Conservation (phyloP, 2,888 invertebrate genomes). For the Alloplasta piceator region DNA sequence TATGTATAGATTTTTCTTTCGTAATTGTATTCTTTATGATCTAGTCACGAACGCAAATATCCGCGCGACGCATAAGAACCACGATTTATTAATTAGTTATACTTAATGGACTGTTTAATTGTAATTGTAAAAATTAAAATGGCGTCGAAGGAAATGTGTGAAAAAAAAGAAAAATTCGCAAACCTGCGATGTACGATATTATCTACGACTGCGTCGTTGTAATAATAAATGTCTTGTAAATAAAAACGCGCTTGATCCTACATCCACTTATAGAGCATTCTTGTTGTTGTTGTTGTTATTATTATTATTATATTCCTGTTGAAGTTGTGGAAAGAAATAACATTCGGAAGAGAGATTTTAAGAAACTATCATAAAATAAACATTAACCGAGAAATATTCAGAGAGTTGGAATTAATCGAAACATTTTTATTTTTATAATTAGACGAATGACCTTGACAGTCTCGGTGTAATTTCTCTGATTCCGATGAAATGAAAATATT, state of each 20-base stretch:
- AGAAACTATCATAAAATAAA: no score
- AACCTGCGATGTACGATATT: conserved; percentile 34
- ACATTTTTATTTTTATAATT: no score
- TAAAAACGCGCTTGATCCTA: conserved; percentile 60
- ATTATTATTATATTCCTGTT: no score
- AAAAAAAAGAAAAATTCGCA: conserved; percentile 35
- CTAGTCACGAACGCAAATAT: conserved; percentile 64
- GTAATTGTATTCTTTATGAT: conserved; percentile 60
- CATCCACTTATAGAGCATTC: neutral
- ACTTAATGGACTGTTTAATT: conserved; percentile 65
- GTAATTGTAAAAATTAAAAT: conserved; percentile 50
- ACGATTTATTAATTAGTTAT: conserved; percentile 59
- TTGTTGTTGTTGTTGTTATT: no score
- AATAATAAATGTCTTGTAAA: conserved; percentile 58
- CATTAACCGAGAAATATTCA: no score
- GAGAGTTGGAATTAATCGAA: no score
- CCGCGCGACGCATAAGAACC: conserved; percentile 43
- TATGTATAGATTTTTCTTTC: conserved; percentile 35
- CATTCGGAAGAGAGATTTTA: no score
- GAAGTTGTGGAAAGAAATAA: no score
- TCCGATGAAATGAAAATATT: no score
- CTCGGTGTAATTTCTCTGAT: no score
- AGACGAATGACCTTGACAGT: no score
- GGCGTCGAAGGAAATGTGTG: conserved; percentile 8
- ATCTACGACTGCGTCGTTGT: conserved; percentile 31